Conservation (phyloP, 1,140 invertebrate species). For the Ips nitidus region DNA sequence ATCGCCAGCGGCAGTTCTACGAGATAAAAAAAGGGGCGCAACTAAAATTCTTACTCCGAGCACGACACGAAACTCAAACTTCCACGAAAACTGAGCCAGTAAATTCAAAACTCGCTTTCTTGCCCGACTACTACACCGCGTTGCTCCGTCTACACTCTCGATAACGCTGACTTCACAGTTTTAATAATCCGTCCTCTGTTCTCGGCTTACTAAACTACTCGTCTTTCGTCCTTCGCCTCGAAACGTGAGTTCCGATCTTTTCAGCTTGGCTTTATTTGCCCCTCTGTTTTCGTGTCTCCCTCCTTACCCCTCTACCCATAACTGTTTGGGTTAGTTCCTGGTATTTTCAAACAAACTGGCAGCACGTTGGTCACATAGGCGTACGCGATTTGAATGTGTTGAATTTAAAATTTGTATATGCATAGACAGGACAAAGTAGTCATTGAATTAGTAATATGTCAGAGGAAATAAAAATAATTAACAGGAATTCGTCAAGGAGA, state of each 20-base stretch:
- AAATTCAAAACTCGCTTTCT: not conserved
- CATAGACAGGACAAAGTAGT: too few relatives aligned
- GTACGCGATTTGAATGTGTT: too few relatives aligned
- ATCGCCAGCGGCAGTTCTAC: too few relatives aligned
- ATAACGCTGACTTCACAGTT: conserved; percentile 9
- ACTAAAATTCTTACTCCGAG: too few relatives aligned
- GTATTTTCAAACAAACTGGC: conserved; percentile 9
- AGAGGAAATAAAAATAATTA: too few relatives aligned
- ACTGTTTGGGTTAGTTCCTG: conserved; percentile 1
- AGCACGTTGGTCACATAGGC: too few relatives aligned
- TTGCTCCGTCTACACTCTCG: not conserved
- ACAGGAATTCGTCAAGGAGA: too few relatives aligned
- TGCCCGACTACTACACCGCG: not conserved
- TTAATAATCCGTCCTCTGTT: conserved; percentile 16
- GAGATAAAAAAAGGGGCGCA: too few relatives aligned
- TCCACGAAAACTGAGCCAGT: conserved; percentile 5
- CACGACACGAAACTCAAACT: not conserved
- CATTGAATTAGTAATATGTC: too few relatives aligned
- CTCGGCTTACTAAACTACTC: conserved; percentile 14
- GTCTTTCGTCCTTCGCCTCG: conserved; percentile 17
- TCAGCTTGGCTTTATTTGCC: conserved; percentile 11
- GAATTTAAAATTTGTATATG: too few relatives aligned
- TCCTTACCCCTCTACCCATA: not conserved
- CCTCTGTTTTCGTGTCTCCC: conserved; percentile 11
- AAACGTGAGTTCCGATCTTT: conserved; percentile 16